A percentile compares a stretch with the other conserved stretches of the same genome.
Conservation (phyloP, 2,113 vertebrate species). For the Muscicapa adusta region DNA sequence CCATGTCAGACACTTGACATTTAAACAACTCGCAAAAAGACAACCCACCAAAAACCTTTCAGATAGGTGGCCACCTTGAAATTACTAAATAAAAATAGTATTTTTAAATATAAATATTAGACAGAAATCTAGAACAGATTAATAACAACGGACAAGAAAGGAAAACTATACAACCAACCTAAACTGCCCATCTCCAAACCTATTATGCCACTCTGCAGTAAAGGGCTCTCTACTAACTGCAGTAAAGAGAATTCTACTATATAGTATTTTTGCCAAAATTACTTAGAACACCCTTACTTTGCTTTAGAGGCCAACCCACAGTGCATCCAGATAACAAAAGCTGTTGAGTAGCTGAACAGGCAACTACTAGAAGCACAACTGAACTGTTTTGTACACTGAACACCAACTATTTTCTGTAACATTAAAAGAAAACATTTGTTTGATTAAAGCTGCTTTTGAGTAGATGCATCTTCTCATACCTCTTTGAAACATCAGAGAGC, state of each 20-base stretch:
- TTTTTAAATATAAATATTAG: not conserved
- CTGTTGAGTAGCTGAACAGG: not conserved
- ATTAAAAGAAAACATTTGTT: not conserved
- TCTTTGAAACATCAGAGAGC: not conserved
- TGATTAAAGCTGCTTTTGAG: not conserved
- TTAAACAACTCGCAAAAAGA: not conserved
- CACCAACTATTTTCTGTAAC: not conserved
- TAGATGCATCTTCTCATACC: not conserved
- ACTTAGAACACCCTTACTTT: not conserved
- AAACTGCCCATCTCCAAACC: not conserved
- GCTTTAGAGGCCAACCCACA: not conserved
- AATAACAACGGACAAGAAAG: not conserved
- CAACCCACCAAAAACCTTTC: not conserved
- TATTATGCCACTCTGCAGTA: not conserved
- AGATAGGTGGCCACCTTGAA: not conserved
- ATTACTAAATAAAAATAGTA: not conserved
- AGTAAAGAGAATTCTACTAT: not conserved
- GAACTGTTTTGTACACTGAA: not conserved
- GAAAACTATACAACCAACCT: not conserved
- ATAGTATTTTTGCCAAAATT: not conserved
- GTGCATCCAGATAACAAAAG: not conserved
- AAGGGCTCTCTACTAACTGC: not conserved
- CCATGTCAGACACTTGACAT: not conserved
- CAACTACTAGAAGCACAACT: not conserved
- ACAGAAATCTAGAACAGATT: not conserved